Percentiles rank a stretch among this genome's conserved stretches.
Conservation (phyloP, 2,888 invertebrate species). For the Poecilobothrus nobilitatus region DNA sequence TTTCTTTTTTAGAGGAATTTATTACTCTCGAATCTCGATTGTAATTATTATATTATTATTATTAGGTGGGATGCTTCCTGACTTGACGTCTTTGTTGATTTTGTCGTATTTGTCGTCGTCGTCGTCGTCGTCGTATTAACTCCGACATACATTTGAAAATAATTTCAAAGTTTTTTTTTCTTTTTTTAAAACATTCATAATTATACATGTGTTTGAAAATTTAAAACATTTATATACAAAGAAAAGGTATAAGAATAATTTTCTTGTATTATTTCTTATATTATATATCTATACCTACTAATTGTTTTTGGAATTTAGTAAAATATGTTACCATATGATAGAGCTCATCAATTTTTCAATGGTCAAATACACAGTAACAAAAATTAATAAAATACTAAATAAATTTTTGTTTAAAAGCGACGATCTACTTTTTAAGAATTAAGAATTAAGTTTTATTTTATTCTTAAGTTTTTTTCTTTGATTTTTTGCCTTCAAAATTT, state of each 20-base stretch:
- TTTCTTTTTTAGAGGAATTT: background rate
- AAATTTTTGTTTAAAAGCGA: background rate
- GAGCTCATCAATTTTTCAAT: background rate
- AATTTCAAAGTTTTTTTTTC: background rate
- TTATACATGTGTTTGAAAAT: background rate
- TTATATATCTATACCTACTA: background rate
- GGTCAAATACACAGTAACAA: background rate
- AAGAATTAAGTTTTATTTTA: background rate
- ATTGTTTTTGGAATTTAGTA: too few relatives aligned
- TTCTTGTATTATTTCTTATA: background rate
- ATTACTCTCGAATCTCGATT: background rate
- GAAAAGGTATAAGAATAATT: too few relatives aligned
- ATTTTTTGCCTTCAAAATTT: background rate
- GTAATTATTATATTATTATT: background rate
- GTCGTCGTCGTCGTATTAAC: background rate
- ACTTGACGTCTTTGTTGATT: background rate
- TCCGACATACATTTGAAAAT: background rate
- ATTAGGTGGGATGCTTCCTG: background rate
- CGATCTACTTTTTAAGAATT: background rate
- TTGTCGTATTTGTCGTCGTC: background rate
- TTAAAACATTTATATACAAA: too few relatives aligned
- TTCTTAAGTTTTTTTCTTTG: background rate
- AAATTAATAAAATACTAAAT: background rate
- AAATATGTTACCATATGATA: background rate
- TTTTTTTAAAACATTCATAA: too few relatives aligned